Base-by-base conservation (phyloP, 2,797 vertebrate species). In the Babyrousa celebensis region DNA sequence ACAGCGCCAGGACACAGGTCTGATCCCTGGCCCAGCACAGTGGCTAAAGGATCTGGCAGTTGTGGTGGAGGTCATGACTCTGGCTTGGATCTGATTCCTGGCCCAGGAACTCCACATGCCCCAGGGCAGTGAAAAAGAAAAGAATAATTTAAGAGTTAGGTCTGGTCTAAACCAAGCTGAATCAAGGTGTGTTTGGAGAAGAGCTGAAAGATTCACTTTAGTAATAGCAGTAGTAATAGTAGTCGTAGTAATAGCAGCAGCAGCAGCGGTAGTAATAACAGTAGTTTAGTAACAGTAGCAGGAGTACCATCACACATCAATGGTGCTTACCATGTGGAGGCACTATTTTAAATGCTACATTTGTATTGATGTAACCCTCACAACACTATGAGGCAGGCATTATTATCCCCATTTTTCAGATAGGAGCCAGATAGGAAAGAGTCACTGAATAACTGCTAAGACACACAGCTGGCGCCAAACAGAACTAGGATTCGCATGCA, bases 291-390 rank as follows among this genome's bases (percentile, higher is more conserved):
- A 32, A 25, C n/a, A 21, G 15, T 8, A 43, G 16, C 1, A 17
- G 18, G 14, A 60, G 83, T 14, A 18, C 4, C 29, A 17, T 63
- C 58, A 12, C 43, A 23, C 12, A 27, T 8, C 9, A 0, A 11
- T 5, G 1, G 21, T 1, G 5, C 60, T 29, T 14, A 17, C 43
- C 25, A 6, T 0, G 1, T 4, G 58, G 5, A 63, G 15, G 12
- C 29, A 23, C 27, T 70, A 12, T 29, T 32, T 21, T 29, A 15
- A 77, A 63, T 5, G 32, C 29, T 27, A 1, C 32, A 1, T 17
- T 25, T 29, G 6, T 29, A 29, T 12, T 2, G n/a, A 15, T 7
- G 0, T 6, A 25, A 63, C 40, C 18, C 58, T 63, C 40, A 18
- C 21, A 21, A 21, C 29, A 75, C 62, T 5, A 7, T 52, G 54